Evolutionary conservation across 2,797 vertebrate genomes (phyloP).

Genomic region (Myotis pilosus): DNA sequence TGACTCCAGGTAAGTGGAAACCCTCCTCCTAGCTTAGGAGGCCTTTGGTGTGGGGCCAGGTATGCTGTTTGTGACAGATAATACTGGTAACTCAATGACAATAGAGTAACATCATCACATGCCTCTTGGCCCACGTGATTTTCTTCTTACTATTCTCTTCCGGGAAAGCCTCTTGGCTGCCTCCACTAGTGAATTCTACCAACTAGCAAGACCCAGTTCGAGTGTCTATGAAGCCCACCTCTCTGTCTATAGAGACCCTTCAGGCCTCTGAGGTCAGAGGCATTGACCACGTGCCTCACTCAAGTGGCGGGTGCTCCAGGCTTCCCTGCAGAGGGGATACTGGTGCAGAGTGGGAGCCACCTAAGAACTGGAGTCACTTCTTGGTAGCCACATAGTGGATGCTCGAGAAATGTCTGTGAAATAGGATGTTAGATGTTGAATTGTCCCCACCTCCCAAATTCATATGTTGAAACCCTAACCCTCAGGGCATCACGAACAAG

Average conservation of each 20-base stretch:
- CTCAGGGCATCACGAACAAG: background rate
- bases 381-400: background rate
- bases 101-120: background rate
- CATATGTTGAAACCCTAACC: background rate
- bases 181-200: background rate
- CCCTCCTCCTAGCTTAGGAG: background rate
- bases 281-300: background rate
- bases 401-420: background rate
- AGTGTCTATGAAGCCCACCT: background rate
- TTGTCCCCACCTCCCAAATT: background rate
- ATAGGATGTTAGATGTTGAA: background rate
- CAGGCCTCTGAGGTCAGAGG: background rate
- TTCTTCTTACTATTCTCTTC: background rate
- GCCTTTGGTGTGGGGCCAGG: background rate
- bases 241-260: background rate
- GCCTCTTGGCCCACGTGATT: background rate
- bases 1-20: background rate
- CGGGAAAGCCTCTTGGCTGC: background rate
- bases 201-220: background rate
- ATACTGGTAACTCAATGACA: rapidly evolving
- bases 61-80: background rate
- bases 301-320: background rate
- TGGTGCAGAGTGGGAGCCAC: background rate
- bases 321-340: background rate
- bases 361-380: background rate